Evolutionary conservation across 2,888 invertebrate species (phyloP).

Genomic region (Pedicia rivosa): DNA sequence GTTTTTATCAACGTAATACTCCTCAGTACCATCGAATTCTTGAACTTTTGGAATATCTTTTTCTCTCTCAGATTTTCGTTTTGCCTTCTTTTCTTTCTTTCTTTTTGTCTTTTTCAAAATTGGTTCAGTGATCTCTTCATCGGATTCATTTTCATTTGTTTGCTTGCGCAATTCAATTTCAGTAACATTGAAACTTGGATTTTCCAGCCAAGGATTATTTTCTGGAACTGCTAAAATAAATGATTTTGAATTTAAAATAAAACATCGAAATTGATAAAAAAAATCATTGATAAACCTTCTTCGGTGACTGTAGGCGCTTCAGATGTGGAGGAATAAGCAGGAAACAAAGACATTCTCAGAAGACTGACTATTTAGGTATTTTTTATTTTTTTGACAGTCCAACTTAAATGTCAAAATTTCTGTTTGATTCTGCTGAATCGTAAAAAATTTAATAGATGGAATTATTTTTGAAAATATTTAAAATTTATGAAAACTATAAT

Average conservation of each 20-base stretch:
- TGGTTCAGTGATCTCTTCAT: neutral
- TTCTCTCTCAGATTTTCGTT: slow-evolving; percentile 5
- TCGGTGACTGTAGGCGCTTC: no score
- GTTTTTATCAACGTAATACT: slow-evolving; percentile 42
- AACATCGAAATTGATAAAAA: no score
- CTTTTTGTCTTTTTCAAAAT: slow-evolving; percentile 4
- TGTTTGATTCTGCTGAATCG: no score
- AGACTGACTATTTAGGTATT: no score
- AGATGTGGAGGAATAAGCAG: slow-evolving; percentile 14
- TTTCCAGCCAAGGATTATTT: slow-evolving; percentile 16
- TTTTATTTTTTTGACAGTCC: no score
- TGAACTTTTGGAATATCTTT: slow-evolving; percentile 4
- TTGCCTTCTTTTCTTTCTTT: slow-evolving; percentile 7
- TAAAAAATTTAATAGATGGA: no score
- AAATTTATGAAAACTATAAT: no score
- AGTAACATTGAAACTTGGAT: slow-evolving; percentile 12
- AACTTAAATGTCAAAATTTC: no score
- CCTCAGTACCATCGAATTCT: slow-evolving; percentile 25
- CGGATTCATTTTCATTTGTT: neutral
- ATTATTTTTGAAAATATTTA: no score
- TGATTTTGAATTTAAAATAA: no score
- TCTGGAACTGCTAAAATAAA: no score
- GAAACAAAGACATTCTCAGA: slow-evolving; percentile 15
- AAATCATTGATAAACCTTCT: no score
- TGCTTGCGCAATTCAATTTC: neutral